phyloP scores from a whole-genome alignment of 1,140 invertebrate genomes.

The Hyles vespertilio region DNA sequence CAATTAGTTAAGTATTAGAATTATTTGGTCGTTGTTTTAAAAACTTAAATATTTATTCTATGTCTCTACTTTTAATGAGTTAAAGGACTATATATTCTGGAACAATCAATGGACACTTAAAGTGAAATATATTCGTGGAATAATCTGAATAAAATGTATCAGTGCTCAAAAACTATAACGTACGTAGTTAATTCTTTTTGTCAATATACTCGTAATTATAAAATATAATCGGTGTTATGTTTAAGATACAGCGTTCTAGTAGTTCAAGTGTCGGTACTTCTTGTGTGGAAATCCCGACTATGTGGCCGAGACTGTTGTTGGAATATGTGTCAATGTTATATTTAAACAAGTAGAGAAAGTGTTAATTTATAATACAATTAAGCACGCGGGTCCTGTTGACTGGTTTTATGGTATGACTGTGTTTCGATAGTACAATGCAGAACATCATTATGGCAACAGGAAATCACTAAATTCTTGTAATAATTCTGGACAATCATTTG shows the following conservation, averaged over 20 bases:
- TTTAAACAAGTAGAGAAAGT: constrained; percentile 8
- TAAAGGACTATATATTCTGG: too few relatives aligned
- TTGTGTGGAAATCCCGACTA: background rate
- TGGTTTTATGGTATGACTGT: constrained; percentile 4
- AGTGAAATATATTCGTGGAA: too few relatives aligned
- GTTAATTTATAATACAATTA: constrained; percentile 9
- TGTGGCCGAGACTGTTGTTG: constrained; percentile 23
- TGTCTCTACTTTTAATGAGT: too few relatives aligned
- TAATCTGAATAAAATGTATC: background rate
- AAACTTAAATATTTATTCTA: too few relatives aligned
- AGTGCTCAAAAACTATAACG: constrained; percentile 4
- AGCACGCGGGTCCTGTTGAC: constrained; percentile 27
- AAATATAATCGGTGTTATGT: constrained; percentile 6
- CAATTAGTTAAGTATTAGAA: constrained; percentile 15
- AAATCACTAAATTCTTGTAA: too few relatives aligned
- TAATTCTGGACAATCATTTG: too few relatives aligned
- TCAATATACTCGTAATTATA: background rate
- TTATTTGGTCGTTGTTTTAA: constrained; percentile 19
- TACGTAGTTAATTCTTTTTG: constrained; percentile 3
- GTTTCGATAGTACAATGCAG: background rate
- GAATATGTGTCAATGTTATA: constrained; percentile 21
- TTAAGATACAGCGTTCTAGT: background rate
- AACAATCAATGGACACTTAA: too few relatives aligned
- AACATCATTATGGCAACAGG: background rate
- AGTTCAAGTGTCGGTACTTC: background rate